Conservation (phyloP, 2,113 vertebrate genomes). For the Leptodactylus fuscus region DNA sequence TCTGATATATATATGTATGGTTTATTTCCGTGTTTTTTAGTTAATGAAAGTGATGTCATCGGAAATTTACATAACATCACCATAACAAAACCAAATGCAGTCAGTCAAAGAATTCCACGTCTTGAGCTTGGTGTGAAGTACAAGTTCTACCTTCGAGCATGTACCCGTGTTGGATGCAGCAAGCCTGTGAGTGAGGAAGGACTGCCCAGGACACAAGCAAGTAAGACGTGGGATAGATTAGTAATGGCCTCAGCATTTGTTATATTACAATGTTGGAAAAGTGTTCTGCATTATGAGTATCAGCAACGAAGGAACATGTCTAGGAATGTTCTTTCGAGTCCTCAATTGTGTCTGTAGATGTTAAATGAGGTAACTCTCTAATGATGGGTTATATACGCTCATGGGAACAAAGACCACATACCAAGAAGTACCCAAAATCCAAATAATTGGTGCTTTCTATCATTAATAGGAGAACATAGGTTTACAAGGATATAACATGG, state of each 20-base stretch:
- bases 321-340: neutral
- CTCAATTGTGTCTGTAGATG: neutral
- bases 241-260: neutral
- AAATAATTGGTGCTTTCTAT: neutral
- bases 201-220: constrained; percentile 81
- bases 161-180: constrained; percentile 87
- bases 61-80: constrained; percentile 78
- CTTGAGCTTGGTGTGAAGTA: constrained; percentile 87
- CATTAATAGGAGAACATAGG: neutral
- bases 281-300: neutral
- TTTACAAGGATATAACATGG: neutral
- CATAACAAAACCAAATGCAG: constrained; percentile 74
- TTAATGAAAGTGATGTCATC: constrained; percentile 86
- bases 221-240: constrained; percentile 75
- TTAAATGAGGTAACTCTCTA: neutral
- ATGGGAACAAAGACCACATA: neutral
- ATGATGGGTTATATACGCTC: neutral
- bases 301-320: neutral
- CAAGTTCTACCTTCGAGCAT: constrained; percentile 89
- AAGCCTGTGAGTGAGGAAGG: constrained; percentile 84
- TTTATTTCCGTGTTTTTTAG: constrained; percentile 71
- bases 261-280: neutral
- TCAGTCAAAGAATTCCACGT: constrained; percentile 80
- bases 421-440: neutral
- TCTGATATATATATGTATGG: too few relatives aligned